Conservation (phyloP, 92 coral and sea anemone species). For the Zoanthus sansibaricus region DNA sequence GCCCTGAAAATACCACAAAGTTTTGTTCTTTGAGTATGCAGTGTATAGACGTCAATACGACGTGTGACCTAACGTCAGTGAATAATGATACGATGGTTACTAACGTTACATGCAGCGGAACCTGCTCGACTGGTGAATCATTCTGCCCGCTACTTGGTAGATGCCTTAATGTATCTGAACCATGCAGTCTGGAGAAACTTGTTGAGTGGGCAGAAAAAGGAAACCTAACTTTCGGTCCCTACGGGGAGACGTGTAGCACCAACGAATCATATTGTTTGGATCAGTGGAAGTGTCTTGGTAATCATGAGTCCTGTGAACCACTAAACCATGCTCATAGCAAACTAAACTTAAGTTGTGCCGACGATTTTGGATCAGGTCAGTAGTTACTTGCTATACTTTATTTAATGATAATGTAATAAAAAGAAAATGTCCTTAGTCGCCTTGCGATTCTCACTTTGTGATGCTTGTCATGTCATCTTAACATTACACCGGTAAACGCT, state of each 20-base stretch:
- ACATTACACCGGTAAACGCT: no score
- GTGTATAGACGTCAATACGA: not conserved
- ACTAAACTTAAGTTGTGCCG: not conserved
- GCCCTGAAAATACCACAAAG: not conserved
- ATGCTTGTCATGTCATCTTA: no score
- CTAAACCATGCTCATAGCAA: not conserved
- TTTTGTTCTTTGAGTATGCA: conserved; percentile 26
- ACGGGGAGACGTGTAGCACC: not conserved
- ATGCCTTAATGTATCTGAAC: not conserved
- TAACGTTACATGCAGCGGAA: not conserved
- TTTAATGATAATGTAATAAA: no score
- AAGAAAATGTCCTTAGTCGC: no score
- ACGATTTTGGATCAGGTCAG: conserved; percentile 38
- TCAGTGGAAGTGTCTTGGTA: not conserved
- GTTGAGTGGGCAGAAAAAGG: conserved; percentile 1
- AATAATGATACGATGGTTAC: not conserved
- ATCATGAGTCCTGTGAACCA: not conserved
- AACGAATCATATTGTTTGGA: not conserved
- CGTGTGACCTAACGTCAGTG: not conserved
- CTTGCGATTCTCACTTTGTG: no score
- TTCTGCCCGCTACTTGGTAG: conserved; percentile 26
- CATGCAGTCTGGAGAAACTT: conserved; percentile 9
- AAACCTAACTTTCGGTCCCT: conserved; percentile 15
- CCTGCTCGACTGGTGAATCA: not conserved
- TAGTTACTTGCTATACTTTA: not conserved